These are phyloP conservation scores for Catharus bicknelli DNA, from an alignment of 2,113 vertebrate genomes.

Conservation along the genomic window DNA sequence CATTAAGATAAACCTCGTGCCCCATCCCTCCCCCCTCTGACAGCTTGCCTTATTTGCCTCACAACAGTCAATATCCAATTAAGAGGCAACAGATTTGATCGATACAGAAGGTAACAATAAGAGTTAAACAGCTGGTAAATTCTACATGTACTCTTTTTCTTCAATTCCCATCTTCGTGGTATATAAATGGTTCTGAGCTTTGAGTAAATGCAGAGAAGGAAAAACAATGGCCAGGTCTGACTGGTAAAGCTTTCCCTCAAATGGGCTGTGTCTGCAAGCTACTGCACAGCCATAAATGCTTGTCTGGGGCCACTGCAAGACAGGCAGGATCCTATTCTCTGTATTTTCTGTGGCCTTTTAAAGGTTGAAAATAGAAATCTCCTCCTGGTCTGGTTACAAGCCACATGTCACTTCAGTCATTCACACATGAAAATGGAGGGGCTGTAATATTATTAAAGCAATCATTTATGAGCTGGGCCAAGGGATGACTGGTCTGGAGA, in stretches of 20 bases:
- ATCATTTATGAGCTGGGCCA: neutral
- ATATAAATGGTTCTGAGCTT: neutral
- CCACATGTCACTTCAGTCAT: neutral
- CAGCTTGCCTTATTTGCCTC: constrained; percentile 59
- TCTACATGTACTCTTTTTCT: neutral
- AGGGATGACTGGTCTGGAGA: neutral
- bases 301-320: neutral
- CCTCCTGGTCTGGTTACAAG: neutral
- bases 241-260: neutral
- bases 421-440: constrained; percentile 18
- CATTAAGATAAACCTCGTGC: constrained; percentile 16
- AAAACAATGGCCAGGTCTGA: constrained; percentile 3
- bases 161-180: neutral
- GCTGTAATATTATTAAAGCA: neutral
- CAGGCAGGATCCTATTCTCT: neutral
- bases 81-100: constrained; percentile 45
- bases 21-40: constrained; percentile 14
- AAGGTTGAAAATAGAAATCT: constrained; percentile 24
- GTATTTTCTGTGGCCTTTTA: constrained; percentile 14
- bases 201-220: neutral
- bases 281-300: neutral
- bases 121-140: constrained; percentile 49
- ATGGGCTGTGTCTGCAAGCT: neutral
- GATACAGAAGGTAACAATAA: constrained; percentile 41
- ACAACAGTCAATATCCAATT: constrained; percentile 67